phyloP scores from a whole-genome alignment of 2,797 vertebrate species.

The Poliocrania exsul region DNA sequence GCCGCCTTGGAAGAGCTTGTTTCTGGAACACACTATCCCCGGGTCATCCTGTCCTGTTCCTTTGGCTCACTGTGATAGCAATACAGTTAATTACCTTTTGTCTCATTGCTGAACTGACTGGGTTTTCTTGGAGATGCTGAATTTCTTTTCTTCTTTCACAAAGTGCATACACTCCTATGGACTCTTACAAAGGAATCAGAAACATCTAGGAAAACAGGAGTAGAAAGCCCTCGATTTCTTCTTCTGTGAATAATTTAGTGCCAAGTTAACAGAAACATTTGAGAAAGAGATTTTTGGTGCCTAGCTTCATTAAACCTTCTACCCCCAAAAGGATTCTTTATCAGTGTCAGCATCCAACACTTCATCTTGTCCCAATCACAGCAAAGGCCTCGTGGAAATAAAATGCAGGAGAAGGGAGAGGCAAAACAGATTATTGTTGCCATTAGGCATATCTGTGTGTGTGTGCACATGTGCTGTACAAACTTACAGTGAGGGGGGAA shows the following conservation, averaged over 20 bases:
- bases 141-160: conserved; percentile 5
- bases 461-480: not conserved
- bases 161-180: not conserved
- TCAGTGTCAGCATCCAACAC: conserved; percentile 37
- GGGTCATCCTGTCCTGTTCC: not conserved
- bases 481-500: not conserved
- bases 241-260: conserved; percentile 60
- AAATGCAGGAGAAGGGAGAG: conserved; percentile 3
- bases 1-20: not conserved
- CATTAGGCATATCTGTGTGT: not conserved
- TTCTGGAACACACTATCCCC: not conserved
- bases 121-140: not conserved
- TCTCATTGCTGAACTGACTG: not conserved
- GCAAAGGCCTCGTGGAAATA: conserved; percentile 38
- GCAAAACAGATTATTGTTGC: not conserved
- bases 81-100: not conserved
- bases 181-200: conserved; percentile 6
- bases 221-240: conserved; percentile 24
- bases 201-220: not conserved
- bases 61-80: not conserved
- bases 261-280: conserved; percentile 41
- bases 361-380: conserved; percentile 37
- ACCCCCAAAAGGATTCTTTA: conserved; percentile 50
- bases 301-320: conserved; percentile 52
- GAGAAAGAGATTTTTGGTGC: conserved; percentile 49